Conservation (phyloP, 2,888 invertebrate genomes). For the Sinodicranocentrus sp. region DNA sequence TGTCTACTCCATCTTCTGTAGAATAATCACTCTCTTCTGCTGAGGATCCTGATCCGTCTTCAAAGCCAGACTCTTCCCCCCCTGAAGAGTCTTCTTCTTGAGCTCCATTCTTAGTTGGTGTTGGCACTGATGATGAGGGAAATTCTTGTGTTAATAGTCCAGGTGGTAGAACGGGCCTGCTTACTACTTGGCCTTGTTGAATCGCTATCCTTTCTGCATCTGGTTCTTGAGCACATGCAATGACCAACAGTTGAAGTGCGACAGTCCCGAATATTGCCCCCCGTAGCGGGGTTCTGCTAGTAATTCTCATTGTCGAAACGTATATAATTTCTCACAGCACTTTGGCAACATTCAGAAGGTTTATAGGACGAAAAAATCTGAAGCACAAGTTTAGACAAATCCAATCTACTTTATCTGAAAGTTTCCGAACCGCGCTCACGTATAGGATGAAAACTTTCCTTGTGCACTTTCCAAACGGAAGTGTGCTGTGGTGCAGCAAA, state of each 20-base stretch:
- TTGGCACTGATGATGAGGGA: slow-evolving; percentile 39
- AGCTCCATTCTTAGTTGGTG: slow-evolving; percentile 41
- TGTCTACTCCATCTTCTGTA: slow-evolving; percentile 25
- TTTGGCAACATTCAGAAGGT: no score
- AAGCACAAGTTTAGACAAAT: no score
- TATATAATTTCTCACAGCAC: no score
- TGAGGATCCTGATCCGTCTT: slow-evolving; percentile 1
- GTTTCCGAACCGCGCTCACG: no score
- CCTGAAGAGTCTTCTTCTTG: slow-evolving; percentile 45
- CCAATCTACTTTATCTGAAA: no score
- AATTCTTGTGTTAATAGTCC: not conserved
- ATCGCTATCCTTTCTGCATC: slow-evolving; percentile 54
- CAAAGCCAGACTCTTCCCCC: not conserved
- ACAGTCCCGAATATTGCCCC: no score
- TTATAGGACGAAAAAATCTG: no score
- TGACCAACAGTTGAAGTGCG: no score
- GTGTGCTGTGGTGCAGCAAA: slow-evolving; percentile 29
- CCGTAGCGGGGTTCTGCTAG: no score
- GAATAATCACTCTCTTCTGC: slow-evolving; percentile 49
- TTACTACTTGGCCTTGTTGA: slow-evolving; percentile 35
- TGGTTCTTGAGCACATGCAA: slow-evolving; percentile 3
- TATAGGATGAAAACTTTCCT: no score
- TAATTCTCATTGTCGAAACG: no score
- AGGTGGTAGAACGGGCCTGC: not conserved
- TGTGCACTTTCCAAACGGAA: no score